These are phyloP conservation scores for Arctocebus calabarensis DNA, from an alignment of 2,797 vertebrate species.

Conservation along the genomic window DNA sequence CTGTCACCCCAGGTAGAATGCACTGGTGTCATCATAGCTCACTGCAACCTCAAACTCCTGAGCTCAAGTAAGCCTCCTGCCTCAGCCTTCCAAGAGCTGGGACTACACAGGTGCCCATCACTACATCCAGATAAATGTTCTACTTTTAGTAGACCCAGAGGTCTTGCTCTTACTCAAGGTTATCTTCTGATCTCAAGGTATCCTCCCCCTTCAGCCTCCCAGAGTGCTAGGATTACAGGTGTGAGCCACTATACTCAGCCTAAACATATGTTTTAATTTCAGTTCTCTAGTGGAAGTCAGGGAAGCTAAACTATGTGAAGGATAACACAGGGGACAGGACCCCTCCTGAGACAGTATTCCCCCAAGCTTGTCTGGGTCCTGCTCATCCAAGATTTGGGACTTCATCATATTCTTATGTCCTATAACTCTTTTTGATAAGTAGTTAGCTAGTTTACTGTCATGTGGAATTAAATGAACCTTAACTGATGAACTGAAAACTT, in stretches of 20 bases:
- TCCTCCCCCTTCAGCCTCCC: background rate
- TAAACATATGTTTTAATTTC: slow-evolving; percentile 42
- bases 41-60: background rate
- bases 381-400: background rate
- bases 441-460: background rate
- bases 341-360: background rate
- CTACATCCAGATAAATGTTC: background rate
- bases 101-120: background rate
- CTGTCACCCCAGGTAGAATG: background rate
- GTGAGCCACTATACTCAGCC: background rate
- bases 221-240: background rate
- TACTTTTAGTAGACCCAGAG: background rate
- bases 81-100: background rate
- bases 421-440: background rate
- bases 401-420: background rate
- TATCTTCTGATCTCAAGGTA: background rate
- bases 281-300: background rate
- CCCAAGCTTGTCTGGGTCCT: background rate
- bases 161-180: background rate
- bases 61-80: background rate
- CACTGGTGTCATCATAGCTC: background rate
- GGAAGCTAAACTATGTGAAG: background rate
- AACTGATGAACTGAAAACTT: background rate
- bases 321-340: background rate
- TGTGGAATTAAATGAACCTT: background rate